Percentiles rank a stretch among this genome's conserved stretches.
Conservation (phyloP, 2,888 invertebrate genomes). For the Tribolium freemani region DNA sequence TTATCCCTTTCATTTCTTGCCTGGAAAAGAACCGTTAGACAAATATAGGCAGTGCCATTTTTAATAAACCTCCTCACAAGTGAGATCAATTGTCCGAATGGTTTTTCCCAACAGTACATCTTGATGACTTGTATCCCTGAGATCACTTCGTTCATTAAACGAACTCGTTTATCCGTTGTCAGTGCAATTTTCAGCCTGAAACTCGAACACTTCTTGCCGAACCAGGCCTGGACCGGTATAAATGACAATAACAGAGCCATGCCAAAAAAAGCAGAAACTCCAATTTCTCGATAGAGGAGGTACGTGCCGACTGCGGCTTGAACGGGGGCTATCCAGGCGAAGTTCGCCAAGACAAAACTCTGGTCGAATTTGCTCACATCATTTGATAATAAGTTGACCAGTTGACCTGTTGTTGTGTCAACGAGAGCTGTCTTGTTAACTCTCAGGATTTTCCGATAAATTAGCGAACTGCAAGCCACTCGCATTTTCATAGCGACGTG, state of each 20-base stretch:
- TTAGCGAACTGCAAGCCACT: slow-evolving; percentile 86
- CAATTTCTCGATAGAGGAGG: slow-evolving; percentile 70
- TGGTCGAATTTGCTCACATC: slow-evolving; percentile 88
- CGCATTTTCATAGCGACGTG: slow-evolving; percentile 89
- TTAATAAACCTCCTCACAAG: slow-evolving; percentile 74
- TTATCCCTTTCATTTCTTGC: slow-evolving; percentile 80
- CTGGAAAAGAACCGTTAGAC: slow-evolving; percentile 64
- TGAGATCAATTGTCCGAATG: slow-evolving; percentile 86
- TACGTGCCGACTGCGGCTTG: slow-evolving; percentile 73
- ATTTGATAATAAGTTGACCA: slow-evolving; percentile 73
- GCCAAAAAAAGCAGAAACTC: slow-evolving; percentile 67
- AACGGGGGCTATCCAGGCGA: slow-evolving; percentile 80
- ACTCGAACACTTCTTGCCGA: slow-evolving; percentile 64
- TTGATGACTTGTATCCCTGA: slow-evolving; percentile 90
- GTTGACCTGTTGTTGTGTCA: slow-evolving; percentile 72
- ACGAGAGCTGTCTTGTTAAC: slow-evolving; percentile 71
- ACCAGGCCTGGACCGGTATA: slow-evolving; percentile 65
- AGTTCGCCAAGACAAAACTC: slow-evolving; percentile 90
- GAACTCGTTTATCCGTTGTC: slow-evolving; percentile 76
- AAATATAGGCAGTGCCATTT: slow-evolving; percentile 4
- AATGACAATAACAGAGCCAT: slow-evolving; percentile 66
- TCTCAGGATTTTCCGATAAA: slow-evolving; percentile 79
- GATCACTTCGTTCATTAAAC: slow-evolving; percentile 80
- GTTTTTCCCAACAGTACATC: slow-evolving; percentile 97
- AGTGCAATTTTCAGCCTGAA: slow-evolving; percentile 71